Conservation (phyloP, 2,113 vertebrate species). For the Enhydra lutris region DNA sequence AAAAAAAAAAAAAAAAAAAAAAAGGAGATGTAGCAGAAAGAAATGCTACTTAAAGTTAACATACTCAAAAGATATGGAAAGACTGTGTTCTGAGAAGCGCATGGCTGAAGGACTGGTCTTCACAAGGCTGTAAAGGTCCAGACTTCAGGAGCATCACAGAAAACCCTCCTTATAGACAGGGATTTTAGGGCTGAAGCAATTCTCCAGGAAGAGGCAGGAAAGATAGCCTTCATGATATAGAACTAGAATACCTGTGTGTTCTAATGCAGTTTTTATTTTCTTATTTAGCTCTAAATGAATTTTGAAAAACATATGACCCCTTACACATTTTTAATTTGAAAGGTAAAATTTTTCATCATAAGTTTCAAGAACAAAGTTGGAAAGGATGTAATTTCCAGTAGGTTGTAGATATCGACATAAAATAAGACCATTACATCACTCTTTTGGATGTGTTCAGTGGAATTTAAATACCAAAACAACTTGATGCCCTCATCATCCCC, state of each 20-base stretch:
- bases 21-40: not conserved
- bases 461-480: not conserved
- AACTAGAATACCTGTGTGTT: not conserved
- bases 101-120: not conserved
- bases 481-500: not conserved
- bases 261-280: not conserved
- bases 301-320: not conserved
- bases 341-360: not conserved
- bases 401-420: not conserved
- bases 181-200: not conserved
- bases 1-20: not conserved
- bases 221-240: not conserved
- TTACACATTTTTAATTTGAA: slow-evolving; percentile 10
- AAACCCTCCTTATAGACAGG: not conserved
- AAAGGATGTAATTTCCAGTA: not conserved
- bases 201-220: not conserved
- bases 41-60: not conserved
- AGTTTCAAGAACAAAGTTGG: not conserved
- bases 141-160: not conserved
- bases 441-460: not conserved
- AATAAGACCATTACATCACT: not conserved
- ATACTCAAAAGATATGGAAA: not conserved
- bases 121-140: not conserved
- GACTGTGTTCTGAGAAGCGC: not conserved
- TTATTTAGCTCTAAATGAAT: not conserved